phyloP scores from a whole-genome alignment of 1,140 invertebrate species.

The Bombus picipes region DNA sequence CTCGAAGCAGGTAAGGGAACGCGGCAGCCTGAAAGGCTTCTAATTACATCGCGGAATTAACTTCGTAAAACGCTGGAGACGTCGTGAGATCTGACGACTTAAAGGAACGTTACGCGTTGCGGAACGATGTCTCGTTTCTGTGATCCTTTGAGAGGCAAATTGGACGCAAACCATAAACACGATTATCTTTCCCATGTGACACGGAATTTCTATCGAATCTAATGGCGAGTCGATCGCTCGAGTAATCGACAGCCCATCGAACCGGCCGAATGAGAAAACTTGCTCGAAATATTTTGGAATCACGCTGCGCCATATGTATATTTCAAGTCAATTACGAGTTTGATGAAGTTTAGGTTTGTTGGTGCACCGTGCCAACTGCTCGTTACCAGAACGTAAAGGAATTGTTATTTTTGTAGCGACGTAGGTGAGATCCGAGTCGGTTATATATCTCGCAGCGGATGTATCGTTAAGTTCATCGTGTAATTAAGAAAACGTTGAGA shows the following conservation, averaged over 20 bases:
- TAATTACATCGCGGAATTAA: conserved; percentile 46
- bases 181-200: conserved; percentile 9
- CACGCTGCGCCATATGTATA: too few species aligned
- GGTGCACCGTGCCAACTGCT: too few species aligned
- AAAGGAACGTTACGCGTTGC: background rate
- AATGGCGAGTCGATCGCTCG: background rate
- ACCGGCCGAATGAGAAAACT: background rate
- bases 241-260: background rate
- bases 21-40: conserved; percentile 9
- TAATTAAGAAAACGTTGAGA: too few species aligned
- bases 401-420: too few species aligned
- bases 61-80: conserved; percentile 39
- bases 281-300: background rate
- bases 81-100: background rate
- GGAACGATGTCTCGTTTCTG: conserved; percentile 1
- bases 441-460: too few species aligned
- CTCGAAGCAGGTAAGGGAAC: background rate
- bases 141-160: conserved; percentile 30
- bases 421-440: too few species aligned
- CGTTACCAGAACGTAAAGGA: too few species aligned
- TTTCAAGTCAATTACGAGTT: too few species aligned
- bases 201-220: background rate
- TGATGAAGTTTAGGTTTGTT: too few species aligned
- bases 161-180: conserved; percentile 35
- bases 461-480: too few species aligned